Conservation (phyloP, 2,888 invertebrate genomes). For the Deroplatys truncata region DNA sequence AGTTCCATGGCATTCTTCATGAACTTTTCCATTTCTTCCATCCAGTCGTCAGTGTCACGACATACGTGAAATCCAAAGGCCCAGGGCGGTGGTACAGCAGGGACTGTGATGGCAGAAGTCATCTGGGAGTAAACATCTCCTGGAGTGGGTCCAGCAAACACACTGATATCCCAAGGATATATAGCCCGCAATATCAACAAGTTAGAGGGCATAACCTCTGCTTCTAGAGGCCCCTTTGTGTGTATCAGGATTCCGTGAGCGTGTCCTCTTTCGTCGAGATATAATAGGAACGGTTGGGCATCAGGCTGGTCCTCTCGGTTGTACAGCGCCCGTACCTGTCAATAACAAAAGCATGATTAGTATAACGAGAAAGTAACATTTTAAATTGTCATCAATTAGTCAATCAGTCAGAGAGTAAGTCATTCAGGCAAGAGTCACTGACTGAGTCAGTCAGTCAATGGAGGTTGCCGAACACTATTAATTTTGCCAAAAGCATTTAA, state of each 20-base stretch:
- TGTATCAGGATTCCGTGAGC: slow-evolving; percentile 57
- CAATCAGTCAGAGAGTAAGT: too few species aligned
- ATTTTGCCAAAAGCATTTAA: too few species aligned
- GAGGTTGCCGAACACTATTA: too few species aligned
- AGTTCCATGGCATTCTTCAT: slow-evolving; percentile 20
- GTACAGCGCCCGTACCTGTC: slow-evolving; percentile 41
- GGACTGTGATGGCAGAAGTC: slow-evolving; percentile 31
- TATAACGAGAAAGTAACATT: too few species aligned
- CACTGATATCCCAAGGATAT: slow-evolving; percentile 46
- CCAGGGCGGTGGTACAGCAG: slow-evolving; percentile 44
- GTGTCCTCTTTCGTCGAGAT: slow-evolving; percentile 44
- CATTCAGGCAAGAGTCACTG: too few species aligned
- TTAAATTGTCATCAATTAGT: too few species aligned
- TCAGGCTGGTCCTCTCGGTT: slow-evolving; percentile 42
- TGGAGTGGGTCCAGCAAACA: slow-evolving; percentile 52
- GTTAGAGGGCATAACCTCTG: slow-evolving; percentile 50
- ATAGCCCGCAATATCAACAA: slow-evolving; percentile 55
- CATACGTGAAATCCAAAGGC: slow-evolving; percentile 48
- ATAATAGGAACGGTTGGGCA: slow-evolving; percentile 38
- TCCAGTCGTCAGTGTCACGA: slow-evolving; percentile 38
- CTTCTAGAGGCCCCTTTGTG: slow-evolving; percentile 52
- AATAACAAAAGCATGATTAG: not conserved
- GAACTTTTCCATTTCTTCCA: slow-evolving; percentile 37
- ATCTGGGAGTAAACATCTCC: slow-evolving; percentile 46
- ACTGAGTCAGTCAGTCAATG: too few species aligned